These are phyloP conservation scores for Halcyon senegalensis DNA, from an alignment of 2,113 vertebrate genomes.

Conservation along the genomic window DNA sequence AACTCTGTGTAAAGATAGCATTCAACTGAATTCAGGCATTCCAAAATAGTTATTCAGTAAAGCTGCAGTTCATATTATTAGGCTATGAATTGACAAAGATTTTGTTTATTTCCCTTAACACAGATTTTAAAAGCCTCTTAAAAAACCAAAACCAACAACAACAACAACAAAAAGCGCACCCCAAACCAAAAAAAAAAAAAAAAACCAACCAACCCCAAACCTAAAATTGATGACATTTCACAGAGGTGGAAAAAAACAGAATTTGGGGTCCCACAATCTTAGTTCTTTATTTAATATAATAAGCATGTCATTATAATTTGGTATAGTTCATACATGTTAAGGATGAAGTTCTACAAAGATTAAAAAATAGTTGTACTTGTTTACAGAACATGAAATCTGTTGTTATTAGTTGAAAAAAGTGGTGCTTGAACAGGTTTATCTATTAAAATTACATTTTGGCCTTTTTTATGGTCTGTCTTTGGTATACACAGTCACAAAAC, in stretches of 20 bases:
- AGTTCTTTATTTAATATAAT: neutral
- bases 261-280: neutral
- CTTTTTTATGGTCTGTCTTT: neutral
- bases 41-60: constrained; percentile 59
- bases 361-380: neutral
- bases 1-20: constrained; percentile 56
- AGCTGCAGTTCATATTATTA: constrained; percentile 46
- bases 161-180: neutral
- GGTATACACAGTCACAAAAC: neutral
- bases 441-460: neutral
- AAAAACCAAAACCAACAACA: neutral
- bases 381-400: neutral
- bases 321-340: neutral
- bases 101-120: constrained; percentile 44
- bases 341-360: neutral
- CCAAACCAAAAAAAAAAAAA: neutral
- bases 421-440: neutral
- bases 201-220: too few species aligned
- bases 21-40: constrained; percentile 61
- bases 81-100: constrained; percentile 43
- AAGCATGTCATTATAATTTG: neutral
- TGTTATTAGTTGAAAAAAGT: neutral
- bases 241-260: neutral
- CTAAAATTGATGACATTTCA: neutral
- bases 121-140: neutral